Base-by-base conservation (phyloP, 2,113 vertebrate species). In the Leucoraja erinaceus region DNA sequence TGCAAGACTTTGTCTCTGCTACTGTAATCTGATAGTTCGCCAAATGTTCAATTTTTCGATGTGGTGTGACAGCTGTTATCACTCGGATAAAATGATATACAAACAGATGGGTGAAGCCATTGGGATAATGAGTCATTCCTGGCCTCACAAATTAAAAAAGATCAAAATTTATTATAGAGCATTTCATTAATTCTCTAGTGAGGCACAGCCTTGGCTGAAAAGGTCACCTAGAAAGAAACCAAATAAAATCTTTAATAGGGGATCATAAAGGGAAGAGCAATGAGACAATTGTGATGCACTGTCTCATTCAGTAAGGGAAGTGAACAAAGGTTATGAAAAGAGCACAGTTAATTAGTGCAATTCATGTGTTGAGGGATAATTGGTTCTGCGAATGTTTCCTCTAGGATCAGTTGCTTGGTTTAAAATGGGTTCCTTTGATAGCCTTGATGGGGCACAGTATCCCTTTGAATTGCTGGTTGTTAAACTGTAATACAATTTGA, bases 331-430 rank as follows among this genome's bases (percentile, higher is more conserved):
- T 72, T 47, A 91, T 91, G 63, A 91, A 72, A 91, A 91, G 68
- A 91, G 20, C 90, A 91, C 90, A 91, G 66, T 72, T 91, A 91
- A 91, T 91, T 70, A 91, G 90, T 74, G 90, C 90, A 72, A 91
- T 72, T 70, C 90, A 91, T 74, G 90, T 25, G 18, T 91, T 72
- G 90, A 11, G 68, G 68, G 66, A 91, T 91, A 91, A 91, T 91
- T 91, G 90, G 68, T 72, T 74, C 66, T 22, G 66, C 20, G 38
- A 91, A 70, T 28, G 90, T 91, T 72, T 72, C 18, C 90, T 91
- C 20, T 20, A 91, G 33, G 90, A 74, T 91, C 59, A 33, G 90
- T 74, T 70, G 20, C 31, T 54, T 28, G 2, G 90, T 72, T 91
- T 91, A 91, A 47, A 70, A 38, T 91, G 33, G 90, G 33, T 11